Base-by-base conservation (phyloP, 2,888 invertebrate genomes). In the Drosophila greeni region DNA sequence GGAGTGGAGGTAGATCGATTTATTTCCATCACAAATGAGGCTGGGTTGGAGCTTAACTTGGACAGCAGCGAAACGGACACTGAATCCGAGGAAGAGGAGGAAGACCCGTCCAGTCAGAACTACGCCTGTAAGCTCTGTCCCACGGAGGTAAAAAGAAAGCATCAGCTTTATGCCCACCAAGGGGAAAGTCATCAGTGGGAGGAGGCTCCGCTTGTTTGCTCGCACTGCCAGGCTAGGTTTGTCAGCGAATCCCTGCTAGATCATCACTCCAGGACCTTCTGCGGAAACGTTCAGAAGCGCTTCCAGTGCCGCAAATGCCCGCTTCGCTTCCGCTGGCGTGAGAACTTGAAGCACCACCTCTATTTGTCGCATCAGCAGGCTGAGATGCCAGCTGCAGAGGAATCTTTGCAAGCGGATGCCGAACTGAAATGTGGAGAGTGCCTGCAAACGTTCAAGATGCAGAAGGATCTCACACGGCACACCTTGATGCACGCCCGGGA, bases 181-280 rank as follows among this genome's bases (percentile, higher is more conserved):
- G 62, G 74, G 31, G 74, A 71, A 5, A 62, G 69, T 8, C 88
- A 88, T 57, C 60, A 48, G 4, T 80, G 91, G 78, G 57, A 90
- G 1, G 90, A 91, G 56, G 86, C 89, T 0, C 90, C 90, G 0
- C 86, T 88, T 29, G 87, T 90, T 26, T 92, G 92, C 69, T 86
- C 87, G 31, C 85, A 89, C 18, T 92, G 92, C 74, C 86, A 89
- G 20, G 90, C 90, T 84, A 84, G 90, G 31, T 92, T 91, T 73
- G 90, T 91, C 0, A 89, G 89, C 8, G 84, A 89, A 3, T 89
- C 89, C 58, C 87, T 91, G 16, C 89, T 91, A 3, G 87, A 89
- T 1, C 89, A 90, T 5, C 92, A 92, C 89, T 37, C 90, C 87
- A 84, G 89, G 82, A 70, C 88, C 75, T 82, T 87, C 34, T 89